Evolutionary conservation across 2,797 vertebrate genomes (phyloP), one percentile per base, ranked within the genome.

Genomic region (Tapera naevia): DNA sequence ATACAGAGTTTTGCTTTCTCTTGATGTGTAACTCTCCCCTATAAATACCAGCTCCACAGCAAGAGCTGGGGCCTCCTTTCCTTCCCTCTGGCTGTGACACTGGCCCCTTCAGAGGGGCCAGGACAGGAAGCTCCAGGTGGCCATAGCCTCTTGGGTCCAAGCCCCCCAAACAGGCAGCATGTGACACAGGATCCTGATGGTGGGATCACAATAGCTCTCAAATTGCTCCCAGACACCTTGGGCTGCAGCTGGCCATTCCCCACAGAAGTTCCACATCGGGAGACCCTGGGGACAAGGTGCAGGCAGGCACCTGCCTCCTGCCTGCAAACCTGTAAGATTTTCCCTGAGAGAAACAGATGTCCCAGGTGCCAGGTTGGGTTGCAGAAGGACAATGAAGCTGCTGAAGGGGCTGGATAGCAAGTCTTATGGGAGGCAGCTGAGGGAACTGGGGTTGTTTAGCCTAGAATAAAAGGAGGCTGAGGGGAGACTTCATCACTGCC

Each of bases 181-280:
- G 18, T 30, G 32, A 43, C 45, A 54, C 18, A 24, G 45, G 18
- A 41, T 25, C 17, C 60, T 27, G 35, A 32, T 30, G 12, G 2
- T 9, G 32, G 53, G n/a, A 53, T 18, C 0, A 0, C 11, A 5
- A 7, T 1, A 2, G 12, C 46, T 50, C 60, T 16, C 37, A 9
- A 67, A 21, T 17, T 41, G 61, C 43, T 73, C n/a, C 16, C 1
- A 3, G 37, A 18, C 56, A 33, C 17, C 32, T 39, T 0, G 2
- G 33, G 19, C 45, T 37, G 39, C 74, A 70, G 51, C 17, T 14
- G 41, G 6, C 17, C 46, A 8, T 54, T 71, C 58, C 13, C 19
- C 37, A 6, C 35, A 10, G 41, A 39, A 30, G 33, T n/a, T 12
- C 24, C 43, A 14, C 8, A 2, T 14, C 1, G 1, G 11, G 25